Evolutionary conservation across 2,888 invertebrate species (phyloP), one percentile per base, ranked within the genome.

Genomic region (Amphipoea oculea): DNA sequence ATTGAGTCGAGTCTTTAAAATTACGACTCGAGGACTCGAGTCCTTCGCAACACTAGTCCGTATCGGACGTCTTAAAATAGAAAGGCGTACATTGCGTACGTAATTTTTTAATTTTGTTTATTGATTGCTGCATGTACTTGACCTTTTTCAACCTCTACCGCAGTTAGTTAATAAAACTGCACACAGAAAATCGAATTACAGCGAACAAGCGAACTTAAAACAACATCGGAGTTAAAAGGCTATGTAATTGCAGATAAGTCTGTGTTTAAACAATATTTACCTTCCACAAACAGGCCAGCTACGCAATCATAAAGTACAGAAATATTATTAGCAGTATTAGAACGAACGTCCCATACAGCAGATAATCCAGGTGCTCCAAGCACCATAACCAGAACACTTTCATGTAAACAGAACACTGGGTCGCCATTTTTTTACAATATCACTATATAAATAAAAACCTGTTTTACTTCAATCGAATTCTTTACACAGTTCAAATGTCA

Each of bases 291-390:
- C 84, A 67, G 78, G 54, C 65, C 71, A 72, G 83, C 73, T 89
- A 91, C 80, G 86, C 85, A 42, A 92, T 83, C 90, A 94, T 89
- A 87, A 91, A 95, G 89, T 94, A 95, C 73, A 94, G 82, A 78
- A 96, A 95, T 20, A 95, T 17, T 29, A 85, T 86, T n/a, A 95
- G 72, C 0, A 95, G 85, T 60, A 93, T 85, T 0, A 91, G 48
- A 14, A 90, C 85, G 4, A 95, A 79, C 3, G 92, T 69, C 0
- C 88, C 94, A 69, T 94, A 95, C 0, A 96, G 82, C 2, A 95
- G 81, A 60, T 94, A 92, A 77, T 96, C 96, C 82, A 96, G 78
- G 73, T 95, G 83, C 20, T 92, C 90, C 7, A 94, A 84, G n/a
- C 90, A 92, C 90, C 93, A 92, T 0, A 91, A 89, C 73, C 89